Conservation (phyloP, 2,888 invertebrate species). For the Catocala sponsa region DNA sequence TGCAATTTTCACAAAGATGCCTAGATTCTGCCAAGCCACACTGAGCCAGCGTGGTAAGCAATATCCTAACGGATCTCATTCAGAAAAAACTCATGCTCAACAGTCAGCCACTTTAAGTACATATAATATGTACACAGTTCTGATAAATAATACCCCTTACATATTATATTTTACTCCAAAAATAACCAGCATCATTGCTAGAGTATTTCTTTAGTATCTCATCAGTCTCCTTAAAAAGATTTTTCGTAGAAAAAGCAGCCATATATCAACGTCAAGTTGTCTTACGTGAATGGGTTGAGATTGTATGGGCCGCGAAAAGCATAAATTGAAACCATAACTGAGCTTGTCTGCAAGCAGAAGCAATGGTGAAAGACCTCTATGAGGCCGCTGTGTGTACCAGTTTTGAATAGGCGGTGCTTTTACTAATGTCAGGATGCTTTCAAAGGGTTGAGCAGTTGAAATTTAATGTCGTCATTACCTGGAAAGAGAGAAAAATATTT, state of each 20-base stretch:
- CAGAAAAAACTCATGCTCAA: too few relatives aligned
- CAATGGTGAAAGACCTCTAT: background rate
- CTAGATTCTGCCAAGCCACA: too few relatives aligned
- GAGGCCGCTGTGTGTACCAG: background rate
- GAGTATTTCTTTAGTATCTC: background rate
- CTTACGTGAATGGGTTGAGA: conserved; percentile 7
- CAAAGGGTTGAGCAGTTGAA: background rate
- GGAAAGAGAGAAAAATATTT: background rate
- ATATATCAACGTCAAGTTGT: conserved; percentile 14
- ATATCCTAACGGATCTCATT: too few relatives aligned
- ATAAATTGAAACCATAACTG: conserved; percentile 9
- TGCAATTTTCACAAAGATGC: too few relatives aligned
- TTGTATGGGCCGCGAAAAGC: conserved; percentile 1
- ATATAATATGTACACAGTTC: too few relatives aligned
- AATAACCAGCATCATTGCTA: too few relatives aligned
- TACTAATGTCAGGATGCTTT: background rate
- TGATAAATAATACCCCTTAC: too few relatives aligned
- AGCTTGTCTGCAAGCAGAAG: background rate
- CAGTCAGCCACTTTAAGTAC: too few relatives aligned
- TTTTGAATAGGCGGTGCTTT: background rate
- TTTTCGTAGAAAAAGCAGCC: background rate
- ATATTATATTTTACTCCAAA: too few relatives aligned
- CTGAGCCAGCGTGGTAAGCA: too few relatives aligned
- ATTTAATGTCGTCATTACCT: background rate
- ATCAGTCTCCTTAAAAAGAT: conserved; percentile 1